Evolutionary conservation across 2,888 invertebrate species (phyloP), one percentile per base, ranked within the genome.

Genomic region (Xylocampa areola): DNA sequence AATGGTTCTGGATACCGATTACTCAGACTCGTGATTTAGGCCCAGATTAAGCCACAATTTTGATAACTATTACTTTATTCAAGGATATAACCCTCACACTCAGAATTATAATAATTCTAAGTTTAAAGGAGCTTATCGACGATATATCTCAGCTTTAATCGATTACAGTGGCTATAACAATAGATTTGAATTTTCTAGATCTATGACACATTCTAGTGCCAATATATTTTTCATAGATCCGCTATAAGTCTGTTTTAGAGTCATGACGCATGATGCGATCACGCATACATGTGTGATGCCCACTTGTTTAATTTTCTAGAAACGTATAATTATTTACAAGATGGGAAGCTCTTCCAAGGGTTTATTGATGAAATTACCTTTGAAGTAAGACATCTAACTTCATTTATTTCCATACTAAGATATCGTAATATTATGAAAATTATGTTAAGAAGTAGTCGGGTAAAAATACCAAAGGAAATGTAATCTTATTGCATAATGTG

Each of bases 401-500:
- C n/a, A n/a, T n/a, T n/a, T n/a, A n/a, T n/a, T n/a, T n/a, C n/a
- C n/a, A n/a, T n/a, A n/a, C n/a, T n/a, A n/a, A n/a, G n/a, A n/a
- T n/a, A 36, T 27, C 14, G 21, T 33, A 44, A 32, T 33, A 36
- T n/a, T 33, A n/a, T 11, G 21, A 51, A 48, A 47, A 37, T 21
- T 35, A 17, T 33, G 25, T 2, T 10, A 57, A 14, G 44, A 44
- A n/a, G n/a, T n/a, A n/a, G n/a, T n/a, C n/a, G n/a, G n/a, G n/a
- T n/a, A n/a, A 39, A 48, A 49, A 35, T 13, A 8, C 49, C 41
- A 32, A 32, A 63, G 11, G 7, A 52, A 35, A 39, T 23, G 41
- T 50, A 65, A 61, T 68, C 41, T 41, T 55, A 49, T 37, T 17
- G 17, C 10, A 14, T 50, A 43, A 68, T 68, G 33, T 63, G 33